Evolutionary conservation across 2,113 vertebrate genomes (phyloP).

Genomic region (Xiphophorus couchianus): DNA sequence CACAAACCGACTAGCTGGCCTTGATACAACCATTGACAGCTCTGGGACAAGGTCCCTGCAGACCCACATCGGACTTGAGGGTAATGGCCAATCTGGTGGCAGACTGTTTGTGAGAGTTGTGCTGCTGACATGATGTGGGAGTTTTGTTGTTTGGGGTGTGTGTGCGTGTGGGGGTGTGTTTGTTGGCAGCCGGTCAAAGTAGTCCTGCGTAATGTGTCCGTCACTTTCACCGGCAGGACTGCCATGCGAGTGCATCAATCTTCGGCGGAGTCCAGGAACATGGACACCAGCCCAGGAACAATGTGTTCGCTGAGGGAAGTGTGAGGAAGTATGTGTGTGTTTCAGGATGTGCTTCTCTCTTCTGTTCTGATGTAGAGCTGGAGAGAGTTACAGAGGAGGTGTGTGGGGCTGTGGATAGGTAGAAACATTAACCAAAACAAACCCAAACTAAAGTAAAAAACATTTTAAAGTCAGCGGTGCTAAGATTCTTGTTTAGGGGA

Average conservation of each 20-base stretch:
- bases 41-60: slow-evolving; percentile 5
- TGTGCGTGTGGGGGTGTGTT: not conserved
- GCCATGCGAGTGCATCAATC: slow-evolving; percentile 61
- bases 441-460: too few species aligned
- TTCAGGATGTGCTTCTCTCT: slow-evolving; percentile 23
- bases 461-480: too few species aligned
- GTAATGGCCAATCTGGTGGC: slow-evolving; percentile 45
- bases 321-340: slow-evolving; percentile 19
- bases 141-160: slow-evolving; percentile 11
- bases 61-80: slow-evolving; percentile 13
- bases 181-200: slow-evolving; percentile 26
- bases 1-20: slow-evolving; percentile 24
- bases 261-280: slow-evolving; percentile 36
- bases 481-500: too few species aligned
- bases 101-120: slow-evolving; percentile 25
- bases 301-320: slow-evolving; percentile 44
- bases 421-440: too few species aligned
- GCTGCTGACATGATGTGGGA: slow-evolving; percentile 29
- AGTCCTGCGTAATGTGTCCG: slow-evolving; percentile 52
- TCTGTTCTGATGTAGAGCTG: slow-evolving; percentile 8
- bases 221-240: slow-evolving; percentile 57
- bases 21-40: slow-evolving; percentile 39
- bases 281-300: slow-evolving; percentile 44
- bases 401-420: not conserved
- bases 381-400: not conserved